These are phyloP conservation scores for Brachionus calyciflorus DNA, from an alignment of 1,140 invertebrate genomes.

Conservation along the genomic window DNA sequence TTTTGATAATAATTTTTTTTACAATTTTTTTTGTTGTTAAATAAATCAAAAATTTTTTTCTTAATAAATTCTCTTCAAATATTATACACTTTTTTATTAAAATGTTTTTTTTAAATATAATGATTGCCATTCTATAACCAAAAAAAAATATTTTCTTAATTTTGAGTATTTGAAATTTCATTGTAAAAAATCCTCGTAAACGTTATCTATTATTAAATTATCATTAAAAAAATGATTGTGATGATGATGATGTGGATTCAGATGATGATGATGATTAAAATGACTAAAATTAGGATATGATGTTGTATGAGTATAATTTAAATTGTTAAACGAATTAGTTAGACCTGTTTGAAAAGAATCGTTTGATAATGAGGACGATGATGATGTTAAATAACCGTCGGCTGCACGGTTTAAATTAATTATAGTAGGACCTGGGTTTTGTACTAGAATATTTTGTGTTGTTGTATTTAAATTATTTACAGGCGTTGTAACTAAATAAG, in stretches of 20 bases:
- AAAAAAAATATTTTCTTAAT: background rate
- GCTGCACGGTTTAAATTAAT: background rate
- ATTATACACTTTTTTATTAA: background rate
- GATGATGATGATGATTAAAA: constrained; percentile 28
- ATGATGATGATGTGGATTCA: constrained; percentile 23
- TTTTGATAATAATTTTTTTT: too few relatives aligned
- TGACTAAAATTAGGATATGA: constrained; percentile 32
- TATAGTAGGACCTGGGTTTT: background rate
- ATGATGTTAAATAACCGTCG: background rate
- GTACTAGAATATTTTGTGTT: background rate
- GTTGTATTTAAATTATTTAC: background rate
- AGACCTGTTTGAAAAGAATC: background rate
- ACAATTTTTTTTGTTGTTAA: too few relatives aligned
- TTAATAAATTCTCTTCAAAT: too few relatives aligned
- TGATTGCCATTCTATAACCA: constrained; percentile 8
- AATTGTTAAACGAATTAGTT: background rate
- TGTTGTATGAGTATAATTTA: background rate
- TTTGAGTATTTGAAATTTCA: background rate
- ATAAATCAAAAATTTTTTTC: too few relatives aligned
- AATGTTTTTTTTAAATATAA: too few relatives aligned
- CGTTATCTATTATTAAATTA: constrained; percentile 32
- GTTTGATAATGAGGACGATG: constrained; percentile 9
- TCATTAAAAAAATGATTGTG: constrained; percentile 32
- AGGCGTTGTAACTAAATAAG: background rate
- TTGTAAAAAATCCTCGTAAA: constrained; percentile 40